These are phyloP conservation scores for Tetragonula carbonaria DNA, from an alignment of 2,888 invertebrate species.

Conservation along the genomic window DNA sequence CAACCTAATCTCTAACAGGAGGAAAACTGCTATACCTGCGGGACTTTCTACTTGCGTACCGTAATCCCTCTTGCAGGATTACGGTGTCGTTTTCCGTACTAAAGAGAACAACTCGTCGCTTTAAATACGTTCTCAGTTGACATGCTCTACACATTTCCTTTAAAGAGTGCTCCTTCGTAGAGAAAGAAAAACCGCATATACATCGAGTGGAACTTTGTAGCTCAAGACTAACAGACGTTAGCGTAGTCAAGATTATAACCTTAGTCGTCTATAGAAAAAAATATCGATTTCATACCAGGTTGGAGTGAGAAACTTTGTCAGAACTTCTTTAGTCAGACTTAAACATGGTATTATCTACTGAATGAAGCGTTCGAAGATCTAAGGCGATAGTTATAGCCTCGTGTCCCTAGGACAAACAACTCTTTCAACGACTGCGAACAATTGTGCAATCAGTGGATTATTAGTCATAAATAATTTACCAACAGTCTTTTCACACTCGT, in stretches of 20 bases:
- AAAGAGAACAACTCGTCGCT: conserved; percentile 51
- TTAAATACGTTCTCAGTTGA: conserved; percentile 38
- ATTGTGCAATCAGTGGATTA: background rate
- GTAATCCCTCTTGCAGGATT: conserved; percentile 54
- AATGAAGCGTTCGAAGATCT: background rate
- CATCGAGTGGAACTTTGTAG: background rate
- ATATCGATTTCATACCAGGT: background rate
- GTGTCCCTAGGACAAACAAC: background rate
- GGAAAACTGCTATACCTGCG: conserved; percentile 62
- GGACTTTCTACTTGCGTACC: conserved; percentile 43
- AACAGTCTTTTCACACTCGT: too few species aligned
- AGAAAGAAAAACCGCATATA: background rate
- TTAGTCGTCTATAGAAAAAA: background rate
- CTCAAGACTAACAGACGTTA: background rate
- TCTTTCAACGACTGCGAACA: background rate
- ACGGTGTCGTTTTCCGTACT: conserved; percentile 65
- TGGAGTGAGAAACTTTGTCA: background rate
- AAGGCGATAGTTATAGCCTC: background rate
- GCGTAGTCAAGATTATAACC: background rate
- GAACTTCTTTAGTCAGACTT: background rate
- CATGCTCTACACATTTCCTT: background rate
- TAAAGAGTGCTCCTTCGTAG: too few species aligned
- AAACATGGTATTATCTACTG: background rate
- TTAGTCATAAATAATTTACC: too few species aligned
- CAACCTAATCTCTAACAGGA: conserved; percentile 77